These are phyloP conservation scores for Homarus americanus DNA, from an alignment of 1,140 invertebrate genomes.

Conservation along the genomic window DNA sequence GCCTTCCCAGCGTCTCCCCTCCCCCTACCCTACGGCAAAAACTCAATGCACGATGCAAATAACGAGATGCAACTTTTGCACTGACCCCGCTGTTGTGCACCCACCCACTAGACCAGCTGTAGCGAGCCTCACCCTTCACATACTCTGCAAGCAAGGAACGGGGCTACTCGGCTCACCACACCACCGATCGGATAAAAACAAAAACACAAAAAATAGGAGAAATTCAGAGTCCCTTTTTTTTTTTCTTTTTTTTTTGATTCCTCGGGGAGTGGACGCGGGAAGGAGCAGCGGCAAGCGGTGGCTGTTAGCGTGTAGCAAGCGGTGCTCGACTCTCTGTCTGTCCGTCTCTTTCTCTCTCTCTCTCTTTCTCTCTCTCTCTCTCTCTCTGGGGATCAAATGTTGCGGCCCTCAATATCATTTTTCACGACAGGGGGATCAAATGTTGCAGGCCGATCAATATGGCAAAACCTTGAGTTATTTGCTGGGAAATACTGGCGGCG, in stretches of 20 bases:
- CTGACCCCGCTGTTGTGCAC: conserved; percentile 51
- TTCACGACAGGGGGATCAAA: conserved; percentile 63
- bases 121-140: background rate
- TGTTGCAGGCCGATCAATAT: conserved; percentile 55
- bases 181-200: too few species aligned
- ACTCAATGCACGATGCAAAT: conserved; percentile 65
- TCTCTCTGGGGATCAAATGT: conserved; percentile 57
- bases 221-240: too few species aligned
- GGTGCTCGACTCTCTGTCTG: background rate
- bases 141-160: too few species aligned
- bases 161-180: too few species aligned
- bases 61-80: conserved; percentile 63
- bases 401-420: conserved; percentile 60
- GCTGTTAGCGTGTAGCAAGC: background rate
- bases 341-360: background rate
- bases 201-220: too few species aligned
- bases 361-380: background rate
- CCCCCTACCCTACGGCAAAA: conserved; percentile 46
- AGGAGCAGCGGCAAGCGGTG: background rate
- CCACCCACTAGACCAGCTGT: conserved; percentile 11
- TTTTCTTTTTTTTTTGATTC: background rate
- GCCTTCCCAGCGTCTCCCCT: conserved; percentile 1
- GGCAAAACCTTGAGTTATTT: conserved; percentile 59
- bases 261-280: background rate
- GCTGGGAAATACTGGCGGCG: conserved; percentile 8